These are phyloP conservation scores for Helostoma temminkii DNA, from an alignment of 2,797 vertebrate species.

Conservation along the genomic window DNA sequence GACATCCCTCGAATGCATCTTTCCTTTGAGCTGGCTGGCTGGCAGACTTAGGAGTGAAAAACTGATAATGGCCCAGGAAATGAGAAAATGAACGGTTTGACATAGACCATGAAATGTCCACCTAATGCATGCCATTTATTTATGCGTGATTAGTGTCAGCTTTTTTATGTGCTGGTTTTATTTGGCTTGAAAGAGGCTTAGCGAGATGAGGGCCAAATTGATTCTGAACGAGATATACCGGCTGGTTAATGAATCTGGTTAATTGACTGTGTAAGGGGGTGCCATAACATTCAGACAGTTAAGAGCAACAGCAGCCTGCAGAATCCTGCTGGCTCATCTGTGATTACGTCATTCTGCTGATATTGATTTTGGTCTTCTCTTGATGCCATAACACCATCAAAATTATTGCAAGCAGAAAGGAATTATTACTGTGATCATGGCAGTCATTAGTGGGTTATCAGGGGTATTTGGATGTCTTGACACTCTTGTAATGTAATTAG, in stretches of 20 bases:
- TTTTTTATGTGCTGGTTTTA: constrained; percentile 69
- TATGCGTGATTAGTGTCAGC: constrained; percentile 78
- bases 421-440: constrained; percentile 62
- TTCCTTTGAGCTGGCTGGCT: background rate
- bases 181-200: constrained; percentile 76
- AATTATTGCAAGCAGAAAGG: constrained; percentile 58
- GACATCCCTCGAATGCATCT: background rate
- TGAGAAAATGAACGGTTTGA: constrained; percentile 62
- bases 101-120: constrained; percentile 72
- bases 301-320: constrained; percentile 66
- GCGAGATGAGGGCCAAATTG: constrained; percentile 78
- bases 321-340: constrained; percentile 45
- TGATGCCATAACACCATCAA: constrained; percentile 63
- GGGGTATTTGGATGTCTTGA: constrained; percentile 62
- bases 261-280: constrained; percentile 83
- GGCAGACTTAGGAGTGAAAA: background rate
- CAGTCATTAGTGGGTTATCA: constrained; percentile 64
- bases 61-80: constrained; percentile 40
- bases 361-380: constrained; percentile 74
- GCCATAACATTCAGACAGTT: constrained; percentile 70
- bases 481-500: constrained; percentile 78
- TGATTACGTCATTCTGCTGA: constrained; percentile 65
- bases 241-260: constrained; percentile 84
- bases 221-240: constrained; percentile 79
- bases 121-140: constrained; percentile 76